These are phyloP conservation scores for Magallana nippona DNA, from an alignment of 2,888 invertebrate species.

Conservation along the genomic window DNA sequence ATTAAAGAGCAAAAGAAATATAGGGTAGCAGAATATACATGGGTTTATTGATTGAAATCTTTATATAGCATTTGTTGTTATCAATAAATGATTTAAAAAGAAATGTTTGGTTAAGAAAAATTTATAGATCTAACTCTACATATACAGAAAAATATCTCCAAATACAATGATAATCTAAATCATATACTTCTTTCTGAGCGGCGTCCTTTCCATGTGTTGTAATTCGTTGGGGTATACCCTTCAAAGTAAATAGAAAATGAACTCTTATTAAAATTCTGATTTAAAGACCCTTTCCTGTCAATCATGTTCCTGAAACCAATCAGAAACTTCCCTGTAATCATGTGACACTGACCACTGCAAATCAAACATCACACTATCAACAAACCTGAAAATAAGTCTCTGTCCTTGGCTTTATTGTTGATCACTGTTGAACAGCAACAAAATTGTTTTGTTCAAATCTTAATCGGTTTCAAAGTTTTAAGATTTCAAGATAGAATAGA, in stretches of 20 bases:
- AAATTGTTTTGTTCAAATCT: background rate
- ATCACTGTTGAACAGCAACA: background rate
- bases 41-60: no score
- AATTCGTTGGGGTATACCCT: constrained; percentile 21
- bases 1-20: no score
- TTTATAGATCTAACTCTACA: background rate
- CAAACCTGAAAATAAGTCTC: constrained; percentile 16
- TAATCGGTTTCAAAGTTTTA: background rate
- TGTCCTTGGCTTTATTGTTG: background rate
- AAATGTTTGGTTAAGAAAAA: no score
- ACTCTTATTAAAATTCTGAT: background rate
- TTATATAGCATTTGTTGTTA: no score
- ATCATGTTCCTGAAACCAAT: background rate
- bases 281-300: background rate
- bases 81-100: no score
- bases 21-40: no score
- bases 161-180: background rate
- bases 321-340: constrained; percentile 1
- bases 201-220: constrained; percentile 23
- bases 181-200: constrained; percentile 22
- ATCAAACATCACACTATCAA: background rate
- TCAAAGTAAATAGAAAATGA: constrained; percentile 9
- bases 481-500: no score
- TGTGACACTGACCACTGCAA: background rate
- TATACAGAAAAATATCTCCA: background rate